These are phyloP conservation scores for Luperina testacea DNA, from an alignment of 2,888 invertebrate genomes.

Conservation along the genomic window DNA sequence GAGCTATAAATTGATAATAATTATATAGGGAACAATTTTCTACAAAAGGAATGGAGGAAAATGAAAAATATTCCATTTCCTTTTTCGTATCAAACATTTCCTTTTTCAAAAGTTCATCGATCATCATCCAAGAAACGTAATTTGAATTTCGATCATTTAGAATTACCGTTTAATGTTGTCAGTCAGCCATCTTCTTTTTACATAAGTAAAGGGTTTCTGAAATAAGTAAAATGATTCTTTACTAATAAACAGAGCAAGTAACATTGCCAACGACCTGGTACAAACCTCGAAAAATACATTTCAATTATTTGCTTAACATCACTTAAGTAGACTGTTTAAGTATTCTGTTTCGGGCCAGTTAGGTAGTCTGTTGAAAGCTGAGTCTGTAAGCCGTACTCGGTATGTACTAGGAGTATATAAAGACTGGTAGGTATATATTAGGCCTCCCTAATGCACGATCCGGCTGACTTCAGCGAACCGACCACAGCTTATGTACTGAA, in stretches of 20 bases:
- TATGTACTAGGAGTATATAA: slow-evolving; percentile 50
- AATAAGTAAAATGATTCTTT: background rate
- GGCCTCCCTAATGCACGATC: slow-evolving; percentile 35
- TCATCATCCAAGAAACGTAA: background rate
- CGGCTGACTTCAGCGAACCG: slow-evolving; percentile 33
- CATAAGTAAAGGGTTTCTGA: background rate
- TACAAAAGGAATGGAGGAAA: background rate
- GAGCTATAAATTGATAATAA: background rate
- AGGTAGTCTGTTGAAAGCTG: slow-evolving; percentile 41
- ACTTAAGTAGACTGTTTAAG: slow-evolving; percentile 53
- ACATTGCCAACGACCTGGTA: background rate
- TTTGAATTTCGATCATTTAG: slow-evolving; percentile 4
- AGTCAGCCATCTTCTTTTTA: slow-evolving; percentile 13
- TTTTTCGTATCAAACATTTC: slow-evolving; percentile 12
- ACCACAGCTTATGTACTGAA: slow-evolving; percentile 33
- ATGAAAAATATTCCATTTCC: background rate
- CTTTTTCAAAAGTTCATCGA: slow-evolving; percentile 12
- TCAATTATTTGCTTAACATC: slow-evolving; percentile 53
- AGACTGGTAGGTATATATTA: slow-evolving; percentile 27
- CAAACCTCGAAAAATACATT: slow-evolving; percentile 37
- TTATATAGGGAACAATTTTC: background rate
- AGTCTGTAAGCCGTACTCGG: slow-evolving; percentile 19
- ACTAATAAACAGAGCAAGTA: slow-evolving; percentile 3
- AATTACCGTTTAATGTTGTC: background rate
- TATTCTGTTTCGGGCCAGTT: slow-evolving; percentile 59